Base-by-base conservation (phyloP, 2,113 vertebrate genomes). In the Petrocephalus zakoni region DNA sequence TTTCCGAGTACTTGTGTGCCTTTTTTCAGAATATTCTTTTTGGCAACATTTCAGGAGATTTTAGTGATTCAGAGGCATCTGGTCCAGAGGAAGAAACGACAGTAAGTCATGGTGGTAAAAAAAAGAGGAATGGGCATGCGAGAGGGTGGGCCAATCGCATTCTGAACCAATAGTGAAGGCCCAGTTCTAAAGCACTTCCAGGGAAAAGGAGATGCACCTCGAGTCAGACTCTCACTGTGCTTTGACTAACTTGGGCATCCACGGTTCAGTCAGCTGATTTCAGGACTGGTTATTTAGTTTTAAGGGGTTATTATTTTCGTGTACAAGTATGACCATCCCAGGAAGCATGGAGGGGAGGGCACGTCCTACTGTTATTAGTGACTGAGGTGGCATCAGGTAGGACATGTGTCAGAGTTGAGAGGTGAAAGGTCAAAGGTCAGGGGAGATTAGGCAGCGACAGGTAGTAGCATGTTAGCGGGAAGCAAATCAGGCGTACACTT, bases 11-110 rank as follows among this genome's bases (percentile, higher is more conserved):
- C 29, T 55, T 55, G 10, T 88, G 90, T 93, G 92, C 94, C 49
- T 94, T 95, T 95, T 95, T 95, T 95, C 93, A 94, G 94, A 96
- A 94, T 92, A 85, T 90, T 94, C 95, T 96, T 96, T 96, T 96
- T 96, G 95, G 95, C 95, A 95, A 95, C 95, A 94, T 93, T 93
- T 93, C 72, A 94, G 92, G 94, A 94, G 93, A 93, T 95, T 95
- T 94, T 91, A 92, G 91, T 90, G 91, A 93, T 89, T 91, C 93
- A 89, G 91, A 91, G 92, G 94, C 92, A 90, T 92, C 92, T 92
- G 90, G 90, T 91, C 92, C 17, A 61, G 90, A 93, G 91, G 58
- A 49, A 25, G 47, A 83, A 82, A 4, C 7, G 4, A 82, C 37
- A 49, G 78, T 42, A 47, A 83, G 46, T 88, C 72, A 88, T 13